Percentiles rank a stretch among this genome's conserved stretches.
Evolutionary conservation across 2,113 vertebrate species (phyloP).

Genomic region (Oceanodroma tethys): DNA sequence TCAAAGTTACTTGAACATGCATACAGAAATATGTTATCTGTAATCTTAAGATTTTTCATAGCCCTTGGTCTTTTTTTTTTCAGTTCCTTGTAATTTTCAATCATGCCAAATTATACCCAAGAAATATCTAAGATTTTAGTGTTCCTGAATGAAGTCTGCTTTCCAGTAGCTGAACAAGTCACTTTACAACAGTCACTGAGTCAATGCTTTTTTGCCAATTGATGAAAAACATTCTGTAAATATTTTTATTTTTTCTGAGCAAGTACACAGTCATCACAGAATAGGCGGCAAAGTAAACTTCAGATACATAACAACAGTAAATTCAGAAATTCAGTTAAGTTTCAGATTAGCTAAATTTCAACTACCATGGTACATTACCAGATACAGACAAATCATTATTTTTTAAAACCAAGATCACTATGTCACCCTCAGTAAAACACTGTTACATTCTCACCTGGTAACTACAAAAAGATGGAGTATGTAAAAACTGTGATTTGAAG

Average conservation of each 20-base stretch:
- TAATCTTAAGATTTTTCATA: not conserved
- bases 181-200: not conserved
- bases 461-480: not conserved
- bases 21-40: not conserved
- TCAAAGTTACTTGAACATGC: not conserved
- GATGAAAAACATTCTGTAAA: not conserved
- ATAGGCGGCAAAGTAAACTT: not conserved
- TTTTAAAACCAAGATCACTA: not conserved
- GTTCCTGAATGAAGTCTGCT: not conserved
- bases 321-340: not conserved
- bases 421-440: not conserved
- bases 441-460: not conserved
- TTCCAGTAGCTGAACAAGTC: not conserved
- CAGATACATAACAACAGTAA: not conserved
- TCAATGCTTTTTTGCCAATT: not conserved
- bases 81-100: not conserved
- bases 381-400: not conserved
- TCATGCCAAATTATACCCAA: fast-evolving
- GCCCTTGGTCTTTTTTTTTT: fast-evolving
- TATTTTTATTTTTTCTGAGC: not conserved
- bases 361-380: fast-evolving
- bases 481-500: not conserved
- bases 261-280: not conserved
- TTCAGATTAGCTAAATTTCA: not conserved
- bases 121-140: not conserved